phyloP scores from a whole-genome alignment of 2,113 vertebrate species.

The Paradisaea rubra region DNA sequence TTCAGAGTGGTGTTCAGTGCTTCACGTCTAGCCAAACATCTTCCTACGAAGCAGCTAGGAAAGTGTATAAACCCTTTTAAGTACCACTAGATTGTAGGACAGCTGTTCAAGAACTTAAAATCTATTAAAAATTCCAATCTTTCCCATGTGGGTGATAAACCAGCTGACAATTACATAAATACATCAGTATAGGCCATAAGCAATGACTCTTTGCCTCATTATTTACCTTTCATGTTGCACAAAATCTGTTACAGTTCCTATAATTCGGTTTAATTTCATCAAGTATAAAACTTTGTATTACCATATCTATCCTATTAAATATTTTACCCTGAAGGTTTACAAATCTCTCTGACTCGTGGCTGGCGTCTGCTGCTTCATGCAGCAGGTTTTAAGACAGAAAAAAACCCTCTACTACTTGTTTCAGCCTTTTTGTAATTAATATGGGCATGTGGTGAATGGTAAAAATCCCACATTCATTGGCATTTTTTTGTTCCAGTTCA shows the following conservation, averaged over 20 bases:
- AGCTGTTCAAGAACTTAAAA: constrained; percentile 5
- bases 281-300: background rate
- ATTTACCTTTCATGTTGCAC: background rate
- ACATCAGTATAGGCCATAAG: background rate
- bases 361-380: background rate
- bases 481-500: background rate
- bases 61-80: background rate
- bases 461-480: background rate
- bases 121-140: background rate
- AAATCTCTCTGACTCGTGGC: background rate
- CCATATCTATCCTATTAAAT: background rate
- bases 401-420: accelerated
- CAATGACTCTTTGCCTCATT: background rate
- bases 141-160: background rate
- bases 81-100: background rate
- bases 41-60: background rate
- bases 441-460: background rate
- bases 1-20: background rate
- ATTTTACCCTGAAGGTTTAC: background rate
- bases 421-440: background rate
- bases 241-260: background rate
- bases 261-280: constrained; percentile 1
- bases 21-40: background rate
- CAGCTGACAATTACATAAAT: constrained; percentile 10
- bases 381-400: background rate